A percentile compares a stretch with the other conserved stretches of the same genome.
Conservation (phyloP, 2,797 vertebrate genomes). For the Hippopotamyrus pictus region DNA sequence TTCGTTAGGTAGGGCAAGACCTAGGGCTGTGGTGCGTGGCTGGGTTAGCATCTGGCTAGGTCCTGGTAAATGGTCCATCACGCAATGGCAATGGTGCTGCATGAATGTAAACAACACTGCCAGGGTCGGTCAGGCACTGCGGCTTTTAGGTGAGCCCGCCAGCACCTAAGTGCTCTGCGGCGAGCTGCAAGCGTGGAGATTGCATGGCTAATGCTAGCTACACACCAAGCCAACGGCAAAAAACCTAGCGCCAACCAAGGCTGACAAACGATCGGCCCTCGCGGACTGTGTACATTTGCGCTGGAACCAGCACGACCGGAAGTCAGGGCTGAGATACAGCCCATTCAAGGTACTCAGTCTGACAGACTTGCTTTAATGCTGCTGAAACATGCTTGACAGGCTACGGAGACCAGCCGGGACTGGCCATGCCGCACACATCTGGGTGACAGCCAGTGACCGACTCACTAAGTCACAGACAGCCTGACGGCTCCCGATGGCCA, state of each 20-base stretch:
- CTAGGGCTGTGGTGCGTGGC: not conserved
- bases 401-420: not conserved
- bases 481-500: not conserved
- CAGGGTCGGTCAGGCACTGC: not conserved
- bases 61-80: not conserved
- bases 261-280: not conserved
- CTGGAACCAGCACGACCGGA: not conserved
- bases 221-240: not conserved
- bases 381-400: not conserved
- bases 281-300: not conserved
- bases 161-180: not conserved
- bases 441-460: not conserved
- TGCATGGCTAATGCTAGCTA: not conserved
- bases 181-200: not conserved
- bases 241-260: not conserved
- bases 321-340: not conserved
- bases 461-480: not conserved
- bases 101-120: not conserved
- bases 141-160: not conserved
- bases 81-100: not conserved
- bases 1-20: not conserved
- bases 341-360: not conserved
- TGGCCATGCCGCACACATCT: not conserved
- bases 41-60: not conserved
- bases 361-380: not conserved